Evolutionary conservation across 2,888 invertebrate species (phyloP), one percentile per base, ranked within the genome.

Genomic region (Eupithecia pulchellata): DNA sequence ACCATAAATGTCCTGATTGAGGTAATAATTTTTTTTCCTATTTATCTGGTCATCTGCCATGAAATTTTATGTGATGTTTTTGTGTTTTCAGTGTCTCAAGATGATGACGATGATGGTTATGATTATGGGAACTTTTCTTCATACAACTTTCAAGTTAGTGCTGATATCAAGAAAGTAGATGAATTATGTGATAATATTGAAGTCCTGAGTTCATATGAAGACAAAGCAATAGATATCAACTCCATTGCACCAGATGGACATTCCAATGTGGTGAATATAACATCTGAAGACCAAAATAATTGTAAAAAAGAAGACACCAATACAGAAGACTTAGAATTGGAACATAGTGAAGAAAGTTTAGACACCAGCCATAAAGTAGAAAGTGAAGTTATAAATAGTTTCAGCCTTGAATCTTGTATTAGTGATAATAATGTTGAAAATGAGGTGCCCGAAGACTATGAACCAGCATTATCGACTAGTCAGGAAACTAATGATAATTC

Each of bases 101-200:
- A 92, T 72, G 92, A 93, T 72, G 91, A 91, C 71, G 91, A 91
- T 60, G 84, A 85, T 82, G 86, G 85, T 65, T 94, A 89, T 82
- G 87, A 87, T 73, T 93, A 88, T 84, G 87, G 86, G 69, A 86
- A 83, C 77, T 92, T 86, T 81, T 82, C 90, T 68, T 84, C 87
- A 60, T 91, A 84, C 73, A 85, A 86, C 73, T 88, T 85, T 77
- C 82, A 86, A 75, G 74, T 86, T 60, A 66, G 69, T 64, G 71
- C 75, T 73, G 72, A 78, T 66, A 75, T 72, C 71, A 78, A 76
- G 69, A 75, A 77, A 66, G 69, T 75, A 58, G 72, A 74, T 62
- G 68, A 71, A 47, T 42, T 42, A n/a, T 68, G 72, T 30, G 66
- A 75, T 62, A 77, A 78, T 70, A 61, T 76, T 72, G 62, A 71